phyloP scores from a whole-genome alignment of 2,888 invertebrate species.

The Noctua pronuba region DNA sequence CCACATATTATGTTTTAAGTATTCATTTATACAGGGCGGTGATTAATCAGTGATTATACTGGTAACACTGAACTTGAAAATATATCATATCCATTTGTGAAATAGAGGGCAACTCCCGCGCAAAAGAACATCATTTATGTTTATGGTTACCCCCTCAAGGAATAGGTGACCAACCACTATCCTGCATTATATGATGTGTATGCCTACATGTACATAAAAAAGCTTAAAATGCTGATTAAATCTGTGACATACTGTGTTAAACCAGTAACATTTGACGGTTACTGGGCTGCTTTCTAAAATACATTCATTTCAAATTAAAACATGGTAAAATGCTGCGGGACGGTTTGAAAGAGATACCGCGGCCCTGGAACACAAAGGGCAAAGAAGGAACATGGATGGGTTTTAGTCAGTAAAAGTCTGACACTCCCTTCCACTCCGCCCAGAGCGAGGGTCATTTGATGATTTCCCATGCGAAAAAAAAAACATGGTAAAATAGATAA shows the following conservation, averaged over 20 bases:
- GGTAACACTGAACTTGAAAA: not conserved
- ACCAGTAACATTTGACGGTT: not conserved
- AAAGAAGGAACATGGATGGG: too few species aligned
- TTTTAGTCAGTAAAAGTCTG: too few species aligned
- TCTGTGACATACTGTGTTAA: not conserved
- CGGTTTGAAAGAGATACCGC: too few species aligned
- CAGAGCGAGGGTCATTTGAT: too few species aligned
- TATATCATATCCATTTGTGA: not conserved
- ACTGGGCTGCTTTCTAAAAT: not conserved
- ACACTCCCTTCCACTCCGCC: too few species aligned
- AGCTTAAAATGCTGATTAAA: not conserved
- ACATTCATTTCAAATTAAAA: not conserved
- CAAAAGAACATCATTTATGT: not conserved
- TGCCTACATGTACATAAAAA: slow-evolving; percentile 12
- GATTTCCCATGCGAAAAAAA: too few species aligned
- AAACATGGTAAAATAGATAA: not conserved
- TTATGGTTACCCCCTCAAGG: too few species aligned
- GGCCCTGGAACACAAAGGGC: too few species aligned
- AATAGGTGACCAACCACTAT: slow-evolving; percentile 2
- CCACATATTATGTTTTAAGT: not conserved
- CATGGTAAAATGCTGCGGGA: not conserved
- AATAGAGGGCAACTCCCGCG: not conserved
- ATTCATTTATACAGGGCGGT: slow-evolving; percentile 10
- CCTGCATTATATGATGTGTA: slow-evolving; percentile 6
- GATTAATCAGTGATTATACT: not conserved